Conservation (phyloP, 2,797 vertebrate genomes). For the Phataginus tricuspis region DNA sequence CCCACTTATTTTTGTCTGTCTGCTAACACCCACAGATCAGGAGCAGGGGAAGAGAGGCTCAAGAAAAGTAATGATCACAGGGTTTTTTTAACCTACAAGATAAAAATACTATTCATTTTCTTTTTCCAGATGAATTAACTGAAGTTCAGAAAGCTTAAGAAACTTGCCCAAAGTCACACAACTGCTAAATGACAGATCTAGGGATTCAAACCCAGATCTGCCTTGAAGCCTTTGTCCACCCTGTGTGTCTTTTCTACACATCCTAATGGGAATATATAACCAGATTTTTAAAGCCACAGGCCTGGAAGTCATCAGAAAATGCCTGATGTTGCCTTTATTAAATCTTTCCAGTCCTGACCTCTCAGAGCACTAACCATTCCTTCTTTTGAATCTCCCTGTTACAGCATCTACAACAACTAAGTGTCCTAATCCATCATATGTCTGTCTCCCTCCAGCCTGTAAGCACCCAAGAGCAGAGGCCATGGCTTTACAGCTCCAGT, state of each 20-base stretch:
- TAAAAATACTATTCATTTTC: background rate
- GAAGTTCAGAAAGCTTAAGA: background rate
- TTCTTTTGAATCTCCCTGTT: background rate
- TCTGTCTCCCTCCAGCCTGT: background rate
- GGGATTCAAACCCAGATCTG: background rate
- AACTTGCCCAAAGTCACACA: background rate
- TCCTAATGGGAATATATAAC: background rate
- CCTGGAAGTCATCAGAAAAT: background rate
- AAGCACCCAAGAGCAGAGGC: background rate
- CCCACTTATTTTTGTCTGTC: background rate
- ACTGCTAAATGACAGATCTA: background rate
- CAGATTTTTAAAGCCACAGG: background rate
- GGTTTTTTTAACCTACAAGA: background rate
- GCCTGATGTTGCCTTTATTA: background rate
- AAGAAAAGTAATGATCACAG: background rate
- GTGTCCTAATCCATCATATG: background rate
- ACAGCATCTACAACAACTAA: background rate
- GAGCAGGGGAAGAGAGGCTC: background rate
- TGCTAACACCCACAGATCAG: background rate
- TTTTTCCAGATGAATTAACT: background rate
- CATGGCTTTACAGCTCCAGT: background rate
- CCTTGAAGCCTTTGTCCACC: background rate
- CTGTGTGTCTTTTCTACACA: background rate
- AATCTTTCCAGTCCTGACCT: background rate
- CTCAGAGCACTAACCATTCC: background rate